Percentiles rank a stretch among this genome's conserved stretches.
Conservation (phyloP, 2,888 invertebrate genomes). For the Synanthedon myopaeformis region DNA sequence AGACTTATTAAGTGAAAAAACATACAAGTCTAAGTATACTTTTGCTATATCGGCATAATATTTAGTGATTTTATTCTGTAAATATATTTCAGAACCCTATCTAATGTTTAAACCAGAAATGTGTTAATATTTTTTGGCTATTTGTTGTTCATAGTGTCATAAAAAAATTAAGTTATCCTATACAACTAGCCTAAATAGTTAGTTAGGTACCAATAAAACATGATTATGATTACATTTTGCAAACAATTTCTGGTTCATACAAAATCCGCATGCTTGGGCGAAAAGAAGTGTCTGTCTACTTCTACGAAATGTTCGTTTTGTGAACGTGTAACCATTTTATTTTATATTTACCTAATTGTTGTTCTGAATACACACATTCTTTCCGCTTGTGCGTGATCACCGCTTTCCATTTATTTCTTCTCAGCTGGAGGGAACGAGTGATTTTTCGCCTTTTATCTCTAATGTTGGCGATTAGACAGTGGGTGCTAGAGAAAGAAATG, state of each 20-base stretch:
- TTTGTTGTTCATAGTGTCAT: background rate
- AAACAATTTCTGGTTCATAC: conserved; percentile 42
- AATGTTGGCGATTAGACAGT: conserved; percentile 7
- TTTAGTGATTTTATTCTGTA: conserved; percentile 12
- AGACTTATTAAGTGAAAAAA: too few species aligned
- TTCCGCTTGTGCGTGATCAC: conserved; percentile 70
- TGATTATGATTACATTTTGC: background rate
- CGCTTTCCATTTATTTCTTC: conserved; percentile 32
- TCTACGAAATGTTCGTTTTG: conserved; percentile 31
- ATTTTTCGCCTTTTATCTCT: background rate
- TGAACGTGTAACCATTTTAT: conserved; percentile 44
- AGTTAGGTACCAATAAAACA: too few species aligned
- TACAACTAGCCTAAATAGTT: too few species aligned
- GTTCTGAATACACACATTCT: conserved; percentile 58
- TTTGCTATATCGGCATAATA: conserved; percentile 1
- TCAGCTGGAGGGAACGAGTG: conserved; percentile 2
- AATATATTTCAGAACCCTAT: conserved; percentile 34
- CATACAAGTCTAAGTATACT: too few species aligned
- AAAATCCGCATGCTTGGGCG: conserved; percentile 60
- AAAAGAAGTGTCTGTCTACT: conserved; percentile 59
- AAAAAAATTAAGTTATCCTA: too few species aligned
- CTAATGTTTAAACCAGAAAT: conserved; percentile 42
- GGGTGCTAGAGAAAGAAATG: conserved; percentile 17
- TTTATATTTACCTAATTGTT: conserved; percentile 33
- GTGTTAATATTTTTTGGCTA: conserved; percentile 9